Base-by-base conservation (phyloP, 2,888 invertebrate species). In the Drosophila lutescens region DNA sequence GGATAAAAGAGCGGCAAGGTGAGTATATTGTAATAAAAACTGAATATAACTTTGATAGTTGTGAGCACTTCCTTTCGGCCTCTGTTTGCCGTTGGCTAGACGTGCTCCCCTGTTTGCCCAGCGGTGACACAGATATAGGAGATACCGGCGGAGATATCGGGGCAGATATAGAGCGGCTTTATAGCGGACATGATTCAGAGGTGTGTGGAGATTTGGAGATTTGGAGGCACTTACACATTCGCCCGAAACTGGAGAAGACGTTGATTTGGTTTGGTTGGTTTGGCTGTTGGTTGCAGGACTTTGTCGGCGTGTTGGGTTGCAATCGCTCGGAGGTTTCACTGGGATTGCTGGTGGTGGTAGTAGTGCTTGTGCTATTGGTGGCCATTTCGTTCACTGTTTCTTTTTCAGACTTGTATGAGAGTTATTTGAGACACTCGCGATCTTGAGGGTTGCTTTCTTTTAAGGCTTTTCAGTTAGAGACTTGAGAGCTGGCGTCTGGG, bases 161-260 rank as follows among this genome's bases (percentile, higher is more conserved):
- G 34, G 23, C 17, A 58, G 59, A 59, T 60, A 60, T 26, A 23
- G 56, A 34, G 23, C 34, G 23, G 23, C 23, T 59, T 43, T 55
- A 34, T 43, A 5, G 43, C 60, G 26, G 20, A 15, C 9, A 12
- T 61, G 61, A 61, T 61, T 58, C 61, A 58, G 30, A 17, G 15
- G 2, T 20, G 2, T 20, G 20, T n/a, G n/a, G n/a, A n/a, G n/a
- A 6, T 4, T 7, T 12, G 12, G n/a, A 23, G 13, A n/a, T 26
- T 3, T 8, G 26, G 4, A 2, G 12, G 43, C 60, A 60, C 61
- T 61, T 58, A 61, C 61, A 58, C 30, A 32, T 4, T 15, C 20
- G 58, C 10, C 13, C 30, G 1, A 44, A n/a, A 10, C n/a, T n/a
- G 30, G 20, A 8, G 43, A 10, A 15, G 8, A 15, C 2, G 26